Evolutionary conservation across 2,888 invertebrate genomes (phyloP), one percentile per base, ranked within the genome.

Genomic region (Aproaerema taeniolella): DNA sequence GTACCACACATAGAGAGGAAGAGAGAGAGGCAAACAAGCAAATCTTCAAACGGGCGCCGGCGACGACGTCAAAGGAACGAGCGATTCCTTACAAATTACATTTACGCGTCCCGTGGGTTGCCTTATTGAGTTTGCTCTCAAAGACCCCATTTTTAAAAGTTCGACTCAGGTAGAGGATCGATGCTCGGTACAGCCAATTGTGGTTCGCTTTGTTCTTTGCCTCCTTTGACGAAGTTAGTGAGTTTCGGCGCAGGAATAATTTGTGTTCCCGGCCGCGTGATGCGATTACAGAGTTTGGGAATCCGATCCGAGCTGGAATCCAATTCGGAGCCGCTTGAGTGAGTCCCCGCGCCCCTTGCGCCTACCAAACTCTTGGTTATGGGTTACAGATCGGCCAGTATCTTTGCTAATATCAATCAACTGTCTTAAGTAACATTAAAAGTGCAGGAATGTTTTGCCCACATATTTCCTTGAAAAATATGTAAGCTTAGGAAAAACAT

Each of bases 121-220:
- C 68, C 67, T 80, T 79, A 86, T 86, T 70, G 82, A 82, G 72
- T 86, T 82, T 72, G 43, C 66, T 67, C 64, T 83, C 83, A 82
- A 82, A 86, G 82, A 82, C 76, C 76, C 78, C 80, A 80, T 82
- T 83, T 83, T 83, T 80, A 79, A 82, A 82, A 81, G 64, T 81
- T 80, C 69, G 69, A 74, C 67, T 66, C 77, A 80, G 79, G 80
- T 80, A 79, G 66, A 57, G 47, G 57, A 55, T 60, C 61, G 67
- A 59, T 60, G 56, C 61, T 53, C 45, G 50, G 50, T 58, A 65
- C 67, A 66, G 66, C 76, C 81, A 81, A 83, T 82, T 85, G 85
- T 80, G 85, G 85, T 77, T 59, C 74, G 71, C 82, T 83, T 83
- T 85, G 85, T 85, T 85, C 82, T 68, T 62, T 71, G 67, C 71